phyloP scores from a whole-genome alignment of 1,140 invertebrate genomes.

The Drosophila bifasciata region DNA sequence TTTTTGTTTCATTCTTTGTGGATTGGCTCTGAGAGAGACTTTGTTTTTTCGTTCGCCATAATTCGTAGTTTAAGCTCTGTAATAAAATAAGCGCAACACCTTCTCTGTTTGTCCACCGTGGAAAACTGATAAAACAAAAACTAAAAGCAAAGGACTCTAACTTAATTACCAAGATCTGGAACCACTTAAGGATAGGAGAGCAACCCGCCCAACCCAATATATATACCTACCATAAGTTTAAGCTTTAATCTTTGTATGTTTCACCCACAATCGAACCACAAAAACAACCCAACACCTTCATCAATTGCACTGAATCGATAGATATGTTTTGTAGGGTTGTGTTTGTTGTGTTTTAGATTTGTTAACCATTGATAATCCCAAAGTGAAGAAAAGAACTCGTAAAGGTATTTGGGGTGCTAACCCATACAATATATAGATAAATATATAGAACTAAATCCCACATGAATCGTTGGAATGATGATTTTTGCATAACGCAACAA shows the following conservation, averaged over 20 bases:
- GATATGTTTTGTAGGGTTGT: slow-evolving; percentile 70
- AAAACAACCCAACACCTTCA: slow-evolving; percentile 12
- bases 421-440: slow-evolving; percentile 60
- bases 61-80: slow-evolving; percentile 61
- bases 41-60: slow-evolving; percentile 59
- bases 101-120: slow-evolving; percentile 55
- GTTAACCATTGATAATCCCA: slow-evolving; percentile 72
- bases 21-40: slow-evolving; percentile 60
- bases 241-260: slow-evolving; percentile 33
- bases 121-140: slow-evolving; percentile 29
- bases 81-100: slow-evolving; percentile 72
- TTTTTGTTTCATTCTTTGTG: slow-evolving; percentile 26
- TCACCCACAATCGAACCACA: slow-evolving; percentile 6
- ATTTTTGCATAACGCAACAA: slow-evolving; percentile 36
- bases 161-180: slow-evolving; percentile 36
- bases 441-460: slow-evolving; percentile 42
- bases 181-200: slow-evolving; percentile 5
- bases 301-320: slow-evolving; percentile 38
- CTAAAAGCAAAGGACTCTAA: slow-evolving; percentile 32
- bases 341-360: slow-evolving; percentile 61
- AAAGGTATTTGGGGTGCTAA: slow-evolving; percentile 61
- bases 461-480: slow-evolving; percentile 37
- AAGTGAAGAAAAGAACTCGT: slow-evolving; percentile 48
- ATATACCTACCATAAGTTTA: slow-evolving; percentile 21
- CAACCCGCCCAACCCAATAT: slow-evolving; percentile 3